These are phyloP conservation scores for Rhegmatorhina hoffmannsi DNA, from an alignment of 2,113 vertebrate genomes.

Conservation along the genomic window DNA sequence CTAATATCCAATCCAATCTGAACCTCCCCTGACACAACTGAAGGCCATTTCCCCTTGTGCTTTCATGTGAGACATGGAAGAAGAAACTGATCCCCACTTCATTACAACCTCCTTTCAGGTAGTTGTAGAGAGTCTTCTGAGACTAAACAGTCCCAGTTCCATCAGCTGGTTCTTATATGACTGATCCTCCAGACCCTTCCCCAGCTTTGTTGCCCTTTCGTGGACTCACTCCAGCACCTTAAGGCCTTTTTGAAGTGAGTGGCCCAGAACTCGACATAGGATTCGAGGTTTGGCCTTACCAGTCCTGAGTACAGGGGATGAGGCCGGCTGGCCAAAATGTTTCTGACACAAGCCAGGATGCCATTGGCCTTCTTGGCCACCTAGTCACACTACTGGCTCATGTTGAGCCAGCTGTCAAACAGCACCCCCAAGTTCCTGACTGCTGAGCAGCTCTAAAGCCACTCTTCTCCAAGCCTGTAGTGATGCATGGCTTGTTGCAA, in stretches of 20 bases:
- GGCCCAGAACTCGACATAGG: fast-evolving
- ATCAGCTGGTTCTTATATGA: background rate
- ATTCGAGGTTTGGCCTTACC: background rate
- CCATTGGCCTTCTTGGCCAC: background rate
- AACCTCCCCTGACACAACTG: background rate
- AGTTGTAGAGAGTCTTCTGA: background rate
- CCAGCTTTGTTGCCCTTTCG: background rate
- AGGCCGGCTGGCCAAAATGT: background rate
- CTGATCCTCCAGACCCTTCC: background rate
- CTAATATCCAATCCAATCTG: background rate
- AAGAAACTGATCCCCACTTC: background rate
- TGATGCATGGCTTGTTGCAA: fast-evolving
- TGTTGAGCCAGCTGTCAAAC: background rate
- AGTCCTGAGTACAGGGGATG: fast-evolving
- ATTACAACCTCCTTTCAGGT: background rate
- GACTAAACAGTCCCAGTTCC: background rate
- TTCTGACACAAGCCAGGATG: background rate
- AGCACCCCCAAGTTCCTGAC: background rate
- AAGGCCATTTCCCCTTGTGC: background rate
- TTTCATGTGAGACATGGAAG: background rate
- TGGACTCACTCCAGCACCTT: background rate
- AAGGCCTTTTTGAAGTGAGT: background rate
- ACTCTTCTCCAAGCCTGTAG: background rate
- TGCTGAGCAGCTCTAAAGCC: background rate
- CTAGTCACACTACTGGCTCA: background rate